Evolutionary conservation across 2,888 invertebrate species (phyloP).

Genomic region (Sarcophaga carnaria): DNA sequence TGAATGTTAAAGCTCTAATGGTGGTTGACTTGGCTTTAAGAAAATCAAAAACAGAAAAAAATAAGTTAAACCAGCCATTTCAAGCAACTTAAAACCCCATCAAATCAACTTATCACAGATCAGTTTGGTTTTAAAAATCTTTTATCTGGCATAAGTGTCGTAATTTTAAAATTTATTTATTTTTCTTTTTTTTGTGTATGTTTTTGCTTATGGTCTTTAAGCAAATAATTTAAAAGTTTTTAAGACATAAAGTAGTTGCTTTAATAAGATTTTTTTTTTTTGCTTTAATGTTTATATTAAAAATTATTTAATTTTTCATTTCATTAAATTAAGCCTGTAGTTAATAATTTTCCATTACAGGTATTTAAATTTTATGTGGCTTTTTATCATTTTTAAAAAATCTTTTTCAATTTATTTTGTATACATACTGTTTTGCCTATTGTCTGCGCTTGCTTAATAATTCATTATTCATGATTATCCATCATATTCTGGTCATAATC

Average conservation of each 20-base stretch:
- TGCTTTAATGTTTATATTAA: too few relatives aligned
- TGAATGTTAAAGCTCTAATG: not conserved
- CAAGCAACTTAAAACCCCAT: slow-evolving; percentile 49
- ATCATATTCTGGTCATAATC: slow-evolving; percentile 19
- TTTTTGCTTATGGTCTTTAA: not conserved
- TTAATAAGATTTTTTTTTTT: too few relatives aligned
- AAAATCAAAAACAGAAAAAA: not conserved
- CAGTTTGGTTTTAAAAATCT: slow-evolving; percentile 56
- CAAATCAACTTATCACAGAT: slow-evolving; percentile 64
- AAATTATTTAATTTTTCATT: too few relatives aligned
- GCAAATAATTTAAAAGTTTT: slow-evolving; percentile 18
- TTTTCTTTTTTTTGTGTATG: not conserved
- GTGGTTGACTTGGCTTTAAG: slow-evolving; percentile 19
- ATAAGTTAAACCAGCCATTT: not conserved
- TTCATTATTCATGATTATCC: slow-evolving; percentile 35
- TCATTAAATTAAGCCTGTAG: too few relatives aligned
- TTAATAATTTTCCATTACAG: not conserved
- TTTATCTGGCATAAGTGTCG: slow-evolving; percentile 65
- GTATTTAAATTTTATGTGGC: slow-evolving; percentile 2
- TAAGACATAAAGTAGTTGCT: too few relatives aligned
- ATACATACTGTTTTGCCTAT: not conserved
- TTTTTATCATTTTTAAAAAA: slow-evolving; percentile 6
- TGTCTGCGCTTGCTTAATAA: slow-evolving; percentile 7
- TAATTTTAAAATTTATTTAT: slow-evolving; percentile 30
- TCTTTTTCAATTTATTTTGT: not conserved